phyloP scores from a whole-genome alignment of 2,797 vertebrate genomes.

The Otolemur crassicaudatus region DNA sequence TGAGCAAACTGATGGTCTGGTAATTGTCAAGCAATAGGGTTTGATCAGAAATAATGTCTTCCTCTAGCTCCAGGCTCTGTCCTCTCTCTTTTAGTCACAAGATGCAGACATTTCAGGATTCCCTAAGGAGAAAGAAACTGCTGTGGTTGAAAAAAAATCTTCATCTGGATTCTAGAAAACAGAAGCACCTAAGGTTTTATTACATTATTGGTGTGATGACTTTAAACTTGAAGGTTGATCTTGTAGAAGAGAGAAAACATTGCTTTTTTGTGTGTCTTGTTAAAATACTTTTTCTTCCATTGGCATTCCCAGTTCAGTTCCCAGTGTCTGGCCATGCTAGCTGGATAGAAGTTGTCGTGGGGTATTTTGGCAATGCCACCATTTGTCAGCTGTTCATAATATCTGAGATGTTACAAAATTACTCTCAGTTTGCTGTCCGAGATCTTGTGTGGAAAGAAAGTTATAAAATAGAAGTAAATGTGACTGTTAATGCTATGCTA shows the following conservation, averaged over 20 bases:
- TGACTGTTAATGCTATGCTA: neutral
- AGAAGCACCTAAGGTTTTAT: neutral
- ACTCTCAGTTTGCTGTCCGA: neutral
- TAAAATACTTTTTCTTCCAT: neutral
- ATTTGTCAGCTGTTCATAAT: neutral
- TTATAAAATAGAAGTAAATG: neutral
- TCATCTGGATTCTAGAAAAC: neutral
- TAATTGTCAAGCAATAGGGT: neutral
- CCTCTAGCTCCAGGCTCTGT: neutral
- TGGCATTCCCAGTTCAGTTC: neutral
- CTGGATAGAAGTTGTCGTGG: neutral
- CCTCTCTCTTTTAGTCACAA: neutral
- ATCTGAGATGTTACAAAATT: conserved; percentile 27
- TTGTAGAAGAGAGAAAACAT: neutral
- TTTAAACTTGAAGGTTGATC: neutral
- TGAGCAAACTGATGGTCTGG: neutral
- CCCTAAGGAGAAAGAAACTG: neutral
- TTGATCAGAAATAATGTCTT: neutral
- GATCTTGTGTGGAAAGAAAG: neutral
- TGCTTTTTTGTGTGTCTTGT: neutral
- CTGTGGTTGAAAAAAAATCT: neutral
- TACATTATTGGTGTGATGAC: neutral
- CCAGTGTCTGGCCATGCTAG: neutral
- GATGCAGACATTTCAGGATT: neutral
- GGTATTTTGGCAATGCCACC: neutral